Conservation (phyloP, 2,888 invertebrate genomes). For the Siphlonurus alternatus region DNA sequence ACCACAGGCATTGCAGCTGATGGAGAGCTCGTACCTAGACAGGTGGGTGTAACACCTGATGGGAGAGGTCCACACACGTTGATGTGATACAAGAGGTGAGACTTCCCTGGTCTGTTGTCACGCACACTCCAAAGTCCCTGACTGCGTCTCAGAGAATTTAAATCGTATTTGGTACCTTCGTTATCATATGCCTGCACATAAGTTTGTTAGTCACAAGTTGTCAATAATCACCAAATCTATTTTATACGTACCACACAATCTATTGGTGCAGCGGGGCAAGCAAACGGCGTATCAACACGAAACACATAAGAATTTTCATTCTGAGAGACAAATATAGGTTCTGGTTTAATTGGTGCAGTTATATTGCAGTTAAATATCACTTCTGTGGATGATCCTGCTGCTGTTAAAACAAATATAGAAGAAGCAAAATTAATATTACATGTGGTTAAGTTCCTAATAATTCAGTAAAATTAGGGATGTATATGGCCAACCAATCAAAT, state of each 20-base stretch:
- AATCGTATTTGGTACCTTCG: not conserved
- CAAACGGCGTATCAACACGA: not conserved
- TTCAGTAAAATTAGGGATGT: too few relatives aligned
- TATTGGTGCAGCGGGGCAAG: constrained; percentile 1
- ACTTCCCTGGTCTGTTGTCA: not conserved
- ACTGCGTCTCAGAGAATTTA: not conserved
- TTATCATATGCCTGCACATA: not conserved
- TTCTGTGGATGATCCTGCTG: not conserved
- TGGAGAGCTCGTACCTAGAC: not conserved
- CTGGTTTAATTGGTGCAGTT: not conserved
- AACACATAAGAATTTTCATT: not conserved
- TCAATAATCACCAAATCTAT: not conserved
- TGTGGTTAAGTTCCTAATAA: too few relatives aligned
- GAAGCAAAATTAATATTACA: too few relatives aligned
- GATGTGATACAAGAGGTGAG: constrained; percentile 1
- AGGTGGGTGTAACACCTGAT: not conserved
- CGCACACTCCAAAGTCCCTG: not conserved
- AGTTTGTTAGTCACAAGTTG: not conserved
- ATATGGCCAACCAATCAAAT: too few relatives aligned
- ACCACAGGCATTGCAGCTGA: not conserved
- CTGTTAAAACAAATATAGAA: too few relatives aligned
- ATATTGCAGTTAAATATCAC: not conserved
- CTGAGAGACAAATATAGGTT: not conserved
- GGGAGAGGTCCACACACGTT: constrained; percentile 5
- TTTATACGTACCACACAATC: constrained; percentile 4